Conservation (phyloP, 1,140 invertebrate species). For the Oncopodura yosiiana region DNA sequence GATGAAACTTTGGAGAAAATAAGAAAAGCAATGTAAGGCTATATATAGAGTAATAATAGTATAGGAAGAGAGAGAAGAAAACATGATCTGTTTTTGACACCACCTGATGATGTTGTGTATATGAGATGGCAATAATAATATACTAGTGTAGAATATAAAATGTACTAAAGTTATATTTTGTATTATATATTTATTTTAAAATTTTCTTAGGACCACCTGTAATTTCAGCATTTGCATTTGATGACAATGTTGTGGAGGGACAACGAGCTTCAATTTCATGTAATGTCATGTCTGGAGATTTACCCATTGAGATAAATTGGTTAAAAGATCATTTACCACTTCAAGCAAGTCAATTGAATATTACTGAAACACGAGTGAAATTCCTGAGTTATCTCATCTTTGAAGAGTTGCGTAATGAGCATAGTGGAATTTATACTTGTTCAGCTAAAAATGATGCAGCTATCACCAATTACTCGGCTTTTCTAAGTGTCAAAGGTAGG, state of each 20-base stretch:
- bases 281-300: conserved; percentile 40
- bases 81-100: background rate
- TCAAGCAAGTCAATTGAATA: conserved; percentile 35
- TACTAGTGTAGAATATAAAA: conserved; percentile 17
- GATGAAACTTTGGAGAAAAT: too few species aligned
- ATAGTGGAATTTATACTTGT: conserved; percentile 42
- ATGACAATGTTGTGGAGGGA: conserved; percentile 39
- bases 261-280: conserved; percentile 40
- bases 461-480: conserved; percentile 23
- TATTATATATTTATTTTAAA: background rate
- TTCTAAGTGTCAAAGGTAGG: conserved; percentile 28
- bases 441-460: conserved; percentile 37
- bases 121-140: conserved; percentile 25
- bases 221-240: conserved; percentile 40
- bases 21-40: too few species aligned
- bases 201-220: conserved; percentile 39
- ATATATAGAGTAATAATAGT: too few species aligned
- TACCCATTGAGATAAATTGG: conserved; percentile 44
- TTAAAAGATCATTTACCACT: conserved; percentile 44
- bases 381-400: conserved; percentile 32
- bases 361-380: conserved; percentile 24
- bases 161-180: too few species aligned
- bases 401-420: conserved; percentile 25
- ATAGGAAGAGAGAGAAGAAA: background rate
- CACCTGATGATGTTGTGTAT: background rate